phyloP scores from a whole-genome alignment of 2,888 invertebrate genomes.

The Meteorus cinctellus region DNA sequence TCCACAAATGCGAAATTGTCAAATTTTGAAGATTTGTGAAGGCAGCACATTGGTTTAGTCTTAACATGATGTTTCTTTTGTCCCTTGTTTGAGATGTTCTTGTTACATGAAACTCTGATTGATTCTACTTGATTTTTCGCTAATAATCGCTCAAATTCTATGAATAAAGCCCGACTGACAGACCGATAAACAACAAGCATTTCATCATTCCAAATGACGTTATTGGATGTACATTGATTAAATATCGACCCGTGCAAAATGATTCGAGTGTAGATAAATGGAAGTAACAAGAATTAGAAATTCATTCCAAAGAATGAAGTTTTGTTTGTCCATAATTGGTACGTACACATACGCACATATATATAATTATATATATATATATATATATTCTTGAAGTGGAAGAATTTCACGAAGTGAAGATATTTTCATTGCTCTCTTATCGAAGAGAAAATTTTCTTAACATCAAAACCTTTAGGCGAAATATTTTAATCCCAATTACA shows the following conservation, averaged over 20 bases:
- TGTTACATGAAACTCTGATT: background rate
- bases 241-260: background rate
- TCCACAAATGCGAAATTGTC: constrained; percentile 50
- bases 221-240: background rate
- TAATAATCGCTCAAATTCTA: constrained; percentile 52
- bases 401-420: background rate
- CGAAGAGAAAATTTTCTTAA: constrained; percentile 49
- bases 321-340: background rate
- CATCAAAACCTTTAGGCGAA: constrained; percentile 67
- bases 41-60: constrained; percentile 61
- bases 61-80: constrained; percentile 40
- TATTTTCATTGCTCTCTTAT: background rate
- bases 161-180: constrained; percentile 62
- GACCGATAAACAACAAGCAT: background rate
- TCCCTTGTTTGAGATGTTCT: constrained; percentile 47
- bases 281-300: constrained; percentile 6
- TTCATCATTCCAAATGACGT: background rate
- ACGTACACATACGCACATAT: background rate
- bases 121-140: constrained; percentile 6
- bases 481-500: constrained; percentile 60
- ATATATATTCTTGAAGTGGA: background rate
- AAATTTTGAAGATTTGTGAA: constrained; percentile 53
- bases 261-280: background rate
- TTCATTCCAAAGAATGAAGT: constrained; percentile 1
- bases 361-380: background rate